phyloP scores from a whole-genome alignment of 2,888 invertebrate species.

The Anthoptus insignis region DNA sequence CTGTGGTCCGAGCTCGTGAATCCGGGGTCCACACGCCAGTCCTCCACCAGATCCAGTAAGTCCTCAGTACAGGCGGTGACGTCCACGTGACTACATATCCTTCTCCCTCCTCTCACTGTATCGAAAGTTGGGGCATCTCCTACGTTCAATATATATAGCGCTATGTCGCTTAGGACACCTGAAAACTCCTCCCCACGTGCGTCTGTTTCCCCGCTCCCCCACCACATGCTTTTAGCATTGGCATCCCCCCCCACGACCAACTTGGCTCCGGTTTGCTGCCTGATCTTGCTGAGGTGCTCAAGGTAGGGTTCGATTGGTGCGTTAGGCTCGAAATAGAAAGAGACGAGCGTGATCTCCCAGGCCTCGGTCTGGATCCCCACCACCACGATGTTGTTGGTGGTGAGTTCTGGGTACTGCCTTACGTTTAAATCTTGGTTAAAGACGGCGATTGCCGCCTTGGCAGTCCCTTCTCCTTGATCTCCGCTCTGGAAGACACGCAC shows the following conservation, averaged over 20 bases:
- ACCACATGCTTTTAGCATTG: not conserved
- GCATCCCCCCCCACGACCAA: not conserved
- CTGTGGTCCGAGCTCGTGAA: not conserved
- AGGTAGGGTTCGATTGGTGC: not conserved
- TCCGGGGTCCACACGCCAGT: not conserved
- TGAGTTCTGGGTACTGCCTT: conserved; percentile 25
- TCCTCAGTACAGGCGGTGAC: too few relatives aligned
- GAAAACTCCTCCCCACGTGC: not conserved
- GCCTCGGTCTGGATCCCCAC: conserved; percentile 35
- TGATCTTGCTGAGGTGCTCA: not conserved
- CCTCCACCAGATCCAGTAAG: not conserved
- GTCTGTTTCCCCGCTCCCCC: not conserved
- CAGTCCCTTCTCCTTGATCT: not conserved
- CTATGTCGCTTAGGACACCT: not conserved
- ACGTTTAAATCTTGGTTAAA: not conserved
- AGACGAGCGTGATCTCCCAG: conserved; percentile 38
- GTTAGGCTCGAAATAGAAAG: conserved; percentile 34
- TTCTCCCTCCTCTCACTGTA: not conserved
- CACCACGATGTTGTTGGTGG: conserved; percentile 39
- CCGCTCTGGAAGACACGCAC: too few relatives aligned
- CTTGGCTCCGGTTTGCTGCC: not conserved
- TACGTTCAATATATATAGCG: not conserved
- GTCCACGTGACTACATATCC: too few relatives aligned
- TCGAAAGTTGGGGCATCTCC: not conserved
- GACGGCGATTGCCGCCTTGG: not conserved